phyloP scores from a whole-genome alignment of 2,888 invertebrate species.

The Eledona agricola region DNA sequence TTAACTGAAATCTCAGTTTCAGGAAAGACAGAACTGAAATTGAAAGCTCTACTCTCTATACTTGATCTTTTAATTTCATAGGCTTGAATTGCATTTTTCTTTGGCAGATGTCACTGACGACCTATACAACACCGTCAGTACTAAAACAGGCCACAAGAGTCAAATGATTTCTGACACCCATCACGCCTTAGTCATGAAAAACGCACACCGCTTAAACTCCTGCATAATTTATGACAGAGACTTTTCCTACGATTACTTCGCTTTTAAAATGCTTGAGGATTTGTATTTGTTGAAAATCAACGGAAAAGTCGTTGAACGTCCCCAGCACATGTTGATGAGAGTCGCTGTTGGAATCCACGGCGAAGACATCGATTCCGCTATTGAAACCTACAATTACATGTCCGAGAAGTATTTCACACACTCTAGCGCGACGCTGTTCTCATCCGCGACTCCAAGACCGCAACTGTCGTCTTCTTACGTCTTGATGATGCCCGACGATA shows the following conservation, averaged over 20 bases:
- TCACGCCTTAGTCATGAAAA: constrained; percentile 81
- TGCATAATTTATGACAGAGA: constrained; percentile 97
- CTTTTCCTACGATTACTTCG: constrained; percentile 97
- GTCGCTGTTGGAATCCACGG: constrained; percentile 97
- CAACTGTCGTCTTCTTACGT: constrained; percentile 97
- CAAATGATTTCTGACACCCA: constrained; percentile 90
- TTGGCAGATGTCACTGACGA: constrained; percentile 86
- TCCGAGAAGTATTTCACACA: constrained; percentile 98
- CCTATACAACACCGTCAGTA: constrained; percentile 80
- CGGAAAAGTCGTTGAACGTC: constrained; percentile 92
- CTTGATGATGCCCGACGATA: constrained; percentile 93
- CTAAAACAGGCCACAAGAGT: constrained; percentile 73
- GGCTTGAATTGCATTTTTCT: too few species aligned
- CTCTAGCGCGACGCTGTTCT: constrained; percentile 96
- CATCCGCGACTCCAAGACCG: constrained; percentile 90
- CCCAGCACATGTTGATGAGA: constrained; percentile 99
- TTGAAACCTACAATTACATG: constrained; percentile 94
- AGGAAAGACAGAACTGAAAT: too few species aligned
- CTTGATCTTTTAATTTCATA: too few species aligned
- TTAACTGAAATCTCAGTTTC: too few species aligned
- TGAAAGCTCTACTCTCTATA: too few species aligned
- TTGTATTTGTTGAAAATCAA: constrained; percentile 93
- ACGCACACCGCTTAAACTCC: constrained; percentile 91
- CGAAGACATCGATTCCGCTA: constrained; percentile 89
- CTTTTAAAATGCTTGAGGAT: constrained; percentile 97